Evolutionary conservation across 2,113 vertebrate species (phyloP), one percentile per base, ranked within the genome.

Genomic region (Anoplopoma fimbria): DNA sequence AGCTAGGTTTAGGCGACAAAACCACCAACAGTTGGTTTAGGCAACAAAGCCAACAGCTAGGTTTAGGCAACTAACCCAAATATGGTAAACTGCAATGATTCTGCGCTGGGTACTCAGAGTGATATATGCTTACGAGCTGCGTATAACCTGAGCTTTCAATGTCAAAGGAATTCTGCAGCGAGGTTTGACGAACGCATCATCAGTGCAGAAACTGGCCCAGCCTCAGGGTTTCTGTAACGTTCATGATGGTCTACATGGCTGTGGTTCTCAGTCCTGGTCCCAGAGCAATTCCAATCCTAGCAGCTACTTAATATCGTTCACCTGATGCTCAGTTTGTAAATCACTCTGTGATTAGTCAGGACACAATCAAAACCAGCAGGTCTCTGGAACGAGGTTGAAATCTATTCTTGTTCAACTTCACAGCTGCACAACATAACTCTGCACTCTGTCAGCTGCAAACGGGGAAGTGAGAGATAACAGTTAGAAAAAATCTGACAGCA

Each of bases 281-380:
- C 38, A 19, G 47, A 71, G 13, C 21, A 8, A 31, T 49, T 78
- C 64, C 36, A 42, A 21, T 13, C 65, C 42, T 14, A 42, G 38
- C 51, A 61, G 42, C 15, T 55, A 49, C 70, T 69, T 73, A 47
- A 85, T 67, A 62, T 12, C 47, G 51, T 57, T 63, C 12, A 60
- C 47, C 53, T 77, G 68, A 73, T 79, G 62, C 60, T 74, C 34
- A 2, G 31, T 70, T 63, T 75, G 23, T n/a, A 74, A 81, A 72
- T 74, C 40, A 75, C 45, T 0, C 25, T 34, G 57, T 69, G 8
- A 53, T 73, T 53, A 57, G 61, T 25, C 15, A 9, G 57, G 4
- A n/a, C 21, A 13, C 38, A 51, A 77, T 84, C 33, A 65, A 55
- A 87, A 49, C 27, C 51, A 77, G 67, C 61, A 67, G 57, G 42